Conservation (phyloP, 2,797 vertebrate species). For the Gymnothorax reevesii region DNA sequence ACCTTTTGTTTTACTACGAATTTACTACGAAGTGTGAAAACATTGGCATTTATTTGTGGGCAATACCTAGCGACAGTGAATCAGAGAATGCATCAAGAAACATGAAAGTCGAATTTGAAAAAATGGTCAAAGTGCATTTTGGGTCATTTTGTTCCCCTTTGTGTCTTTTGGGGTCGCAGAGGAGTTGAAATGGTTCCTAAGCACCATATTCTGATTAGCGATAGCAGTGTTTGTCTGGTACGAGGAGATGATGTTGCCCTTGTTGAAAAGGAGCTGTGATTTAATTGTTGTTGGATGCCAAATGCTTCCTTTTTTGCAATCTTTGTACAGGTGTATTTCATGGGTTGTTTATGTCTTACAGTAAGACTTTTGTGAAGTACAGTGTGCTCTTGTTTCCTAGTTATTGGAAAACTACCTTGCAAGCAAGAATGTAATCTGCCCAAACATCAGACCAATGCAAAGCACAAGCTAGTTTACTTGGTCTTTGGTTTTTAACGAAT, state of each 20-base stretch:
- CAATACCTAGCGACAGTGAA: not conserved
- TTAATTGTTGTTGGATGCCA: not conserved
- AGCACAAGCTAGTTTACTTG: not conserved
- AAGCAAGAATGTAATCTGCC: not conserved
- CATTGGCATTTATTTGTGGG: not conserved
- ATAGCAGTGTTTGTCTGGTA: not conserved
- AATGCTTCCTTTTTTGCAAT: not conserved
- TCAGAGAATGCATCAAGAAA: not conserved
- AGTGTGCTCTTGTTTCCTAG: not conserved
- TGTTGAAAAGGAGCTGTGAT: slow-evolving; percentile 8
- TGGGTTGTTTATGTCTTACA: slow-evolving; percentile 8
- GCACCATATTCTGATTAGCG: not conserved
- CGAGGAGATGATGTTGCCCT: not conserved
- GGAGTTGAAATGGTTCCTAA: not conserved
- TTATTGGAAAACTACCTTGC: slow-evolving; percentile 1
- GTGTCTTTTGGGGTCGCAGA: not conserved
- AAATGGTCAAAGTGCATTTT: not conserved
- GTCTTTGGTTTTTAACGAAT: slow-evolving; percentile 7
- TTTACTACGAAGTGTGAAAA: not conserved
- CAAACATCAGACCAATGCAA: not conserved
- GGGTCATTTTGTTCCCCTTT: not conserved
- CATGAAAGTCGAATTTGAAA: not conserved
- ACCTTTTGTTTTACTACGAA: slow-evolving; percentile 4
- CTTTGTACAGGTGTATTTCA: not conserved
- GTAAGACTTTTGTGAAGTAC: slow-evolving; percentile 8